A percentile compares a stretch with the other conserved stretches of the same genome.
These are phyloP conservation scores for Lordiphosa mommai DNA, from an alignment of 1,140 invertebrate genomes.

Conservation along the genomic window DNA sequence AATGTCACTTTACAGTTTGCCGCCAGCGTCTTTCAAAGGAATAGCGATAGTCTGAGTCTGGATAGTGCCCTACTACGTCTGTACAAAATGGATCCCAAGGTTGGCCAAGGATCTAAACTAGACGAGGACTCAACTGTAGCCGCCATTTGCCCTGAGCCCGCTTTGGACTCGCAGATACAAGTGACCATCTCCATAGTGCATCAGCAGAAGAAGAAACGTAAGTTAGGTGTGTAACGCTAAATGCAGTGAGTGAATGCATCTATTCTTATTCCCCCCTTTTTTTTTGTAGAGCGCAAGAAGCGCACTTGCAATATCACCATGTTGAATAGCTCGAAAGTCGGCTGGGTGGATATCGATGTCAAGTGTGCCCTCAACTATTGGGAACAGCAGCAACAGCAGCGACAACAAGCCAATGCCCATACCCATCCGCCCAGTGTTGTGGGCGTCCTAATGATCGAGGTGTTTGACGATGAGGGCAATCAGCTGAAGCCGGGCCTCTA, in stretches of 20 bases:
- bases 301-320: conserved; percentile 75
- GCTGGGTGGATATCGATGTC: conserved; percentile 78
- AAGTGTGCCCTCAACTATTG: conserved; percentile 70
- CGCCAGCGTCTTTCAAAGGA: conserved; percentile 47
- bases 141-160: conserved; percentile 36
- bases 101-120: conserved; percentile 1
- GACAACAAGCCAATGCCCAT: conserved; percentile 5
- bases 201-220: conserved; percentile 72
- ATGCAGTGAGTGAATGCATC: not conserved
- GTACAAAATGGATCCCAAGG: conserved; percentile 67
- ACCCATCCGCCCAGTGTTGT: conserved; percentile 39
- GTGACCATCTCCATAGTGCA: conserved; percentile 72
- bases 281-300: conserved; percentile 66
- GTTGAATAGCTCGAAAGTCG: conserved; percentile 57
- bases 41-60: conserved; percentile 38
- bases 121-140: not conserved
- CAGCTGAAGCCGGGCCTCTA: conserved; percentile 65
- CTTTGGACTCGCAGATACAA: conserved; percentile 62
- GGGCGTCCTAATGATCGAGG: conserved; percentile 69
- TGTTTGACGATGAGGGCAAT: conserved; percentile 76
- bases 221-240: conserved; percentile 34
- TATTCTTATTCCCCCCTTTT: not conserved
- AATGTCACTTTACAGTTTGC: conserved; percentile 69
- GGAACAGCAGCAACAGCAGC: conserved; percentile 53
- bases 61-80: conserved; percentile 67